These are phyloP conservation scores for Dinomys branickii DNA, from an alignment of 2,113 vertebrate genomes.

Conservation along the genomic window DNA sequence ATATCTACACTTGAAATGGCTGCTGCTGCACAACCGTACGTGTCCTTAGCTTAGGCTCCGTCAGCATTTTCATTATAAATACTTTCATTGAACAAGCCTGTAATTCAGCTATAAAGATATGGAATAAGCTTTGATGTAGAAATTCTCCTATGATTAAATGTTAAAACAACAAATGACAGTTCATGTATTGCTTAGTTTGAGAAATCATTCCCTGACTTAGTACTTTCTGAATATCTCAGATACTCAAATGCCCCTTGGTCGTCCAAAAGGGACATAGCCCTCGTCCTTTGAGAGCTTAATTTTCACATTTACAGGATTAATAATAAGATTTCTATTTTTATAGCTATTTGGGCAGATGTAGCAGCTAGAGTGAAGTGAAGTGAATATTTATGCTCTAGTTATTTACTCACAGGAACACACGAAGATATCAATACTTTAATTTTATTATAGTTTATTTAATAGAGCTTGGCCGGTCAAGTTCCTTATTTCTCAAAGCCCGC, in stretches of 20 bases:
- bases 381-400: neutral
- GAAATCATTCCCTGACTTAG: slow-evolving; percentile 30
- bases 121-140: slow-evolving; percentile 61
- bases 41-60: slow-evolving; percentile 71
- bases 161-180: slow-evolving; percentile 58
- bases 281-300: neutral
- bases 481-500: neutral
- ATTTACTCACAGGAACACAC: neutral
- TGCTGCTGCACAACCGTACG: slow-evolving; percentile 76
- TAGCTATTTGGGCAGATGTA: slow-evolving; percentile 25
- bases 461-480: neutral
- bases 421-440: slow-evolving; percentile 4
- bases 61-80: slow-evolving; percentile 84
- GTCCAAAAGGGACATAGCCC: neutral
- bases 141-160: slow-evolving; percentile 37
- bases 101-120: slow-evolving; percentile 81
- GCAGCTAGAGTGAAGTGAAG: slow-evolving; percentile 46
- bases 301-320: slow-evolving; percentile 45
- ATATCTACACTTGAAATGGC: slow-evolving; percentile 83
- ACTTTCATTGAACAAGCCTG: slow-evolving; percentile 71
- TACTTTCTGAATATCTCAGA: slow-evolving; percentile 13
- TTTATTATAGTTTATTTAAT: slow-evolving; percentile 1
- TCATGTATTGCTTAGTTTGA: slow-evolving; percentile 48
- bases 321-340: slow-evolving; percentile 47
- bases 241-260: neutral